phyloP scores from a whole-genome alignment of 2,888 invertebrate genomes.

The Lithosia quadra region DNA sequence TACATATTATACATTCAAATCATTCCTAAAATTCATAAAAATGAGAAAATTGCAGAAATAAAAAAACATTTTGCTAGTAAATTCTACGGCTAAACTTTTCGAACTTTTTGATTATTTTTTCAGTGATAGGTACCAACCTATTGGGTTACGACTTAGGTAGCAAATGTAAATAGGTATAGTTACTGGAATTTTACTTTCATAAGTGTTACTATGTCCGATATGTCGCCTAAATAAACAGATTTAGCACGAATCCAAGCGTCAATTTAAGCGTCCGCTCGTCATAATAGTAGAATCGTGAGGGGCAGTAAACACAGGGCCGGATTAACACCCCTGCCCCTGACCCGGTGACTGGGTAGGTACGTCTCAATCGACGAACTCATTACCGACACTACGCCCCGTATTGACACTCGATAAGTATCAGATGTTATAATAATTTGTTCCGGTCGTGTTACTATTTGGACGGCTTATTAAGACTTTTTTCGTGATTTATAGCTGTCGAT shows the following conservation, averaged over 20 bases:
- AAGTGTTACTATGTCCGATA: not conserved
- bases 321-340: conserved; percentile 77
- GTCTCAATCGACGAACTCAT: conserved; percentile 73
- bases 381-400: conserved; percentile 53
- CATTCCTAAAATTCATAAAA: too few relatives aligned
- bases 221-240: conserved; percentile 1
- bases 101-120: too few relatives aligned
- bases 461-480: conserved; percentile 31
- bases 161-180: too few relatives aligned
- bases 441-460: conserved; percentile 31
- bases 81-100: too few relatives aligned
- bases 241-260: conserved; percentile 21
- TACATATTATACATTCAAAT: too few relatives aligned
- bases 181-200: not conserved
- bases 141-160: too few relatives aligned
- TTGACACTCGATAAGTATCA: conserved; percentile 50
- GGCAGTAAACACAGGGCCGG: conserved; percentile 68
- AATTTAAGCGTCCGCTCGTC: conserved; percentile 49
- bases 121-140: too few relatives aligned
- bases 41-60: too few relatives aligned
- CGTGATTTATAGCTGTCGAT: conserved; percentile 17
- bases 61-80: too few relatives aligned
- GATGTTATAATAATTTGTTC: conserved; percentile 53
- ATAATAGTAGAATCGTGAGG: conserved; percentile 31
- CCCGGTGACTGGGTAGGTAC: conserved; percentile 71